Evolutionary conservation across 1,140 invertebrate genomes (phyloP).

Genomic region (Physella acuta): DNA sequence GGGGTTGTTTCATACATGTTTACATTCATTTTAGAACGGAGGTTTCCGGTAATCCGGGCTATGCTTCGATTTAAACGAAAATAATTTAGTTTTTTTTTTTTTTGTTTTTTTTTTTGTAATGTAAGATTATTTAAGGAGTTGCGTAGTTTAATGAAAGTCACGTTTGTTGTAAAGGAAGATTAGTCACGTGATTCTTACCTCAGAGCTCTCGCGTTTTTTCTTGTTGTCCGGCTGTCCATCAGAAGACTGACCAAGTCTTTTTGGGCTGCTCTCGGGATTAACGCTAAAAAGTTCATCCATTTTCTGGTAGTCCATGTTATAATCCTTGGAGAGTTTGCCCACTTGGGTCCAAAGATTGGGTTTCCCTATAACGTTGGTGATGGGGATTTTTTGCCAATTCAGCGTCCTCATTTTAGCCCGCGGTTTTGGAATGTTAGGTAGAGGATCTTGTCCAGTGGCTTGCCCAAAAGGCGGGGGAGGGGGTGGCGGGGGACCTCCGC

Average conservation of each 20-base stretch:
- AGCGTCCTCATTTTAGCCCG: constrained; percentile 52
- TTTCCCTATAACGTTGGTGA: constrained; percentile 48
- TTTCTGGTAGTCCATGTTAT: constrained; percentile 59
- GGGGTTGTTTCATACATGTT: too few species aligned
- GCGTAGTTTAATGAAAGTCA: too few species aligned
- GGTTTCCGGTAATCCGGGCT: too few species aligned
- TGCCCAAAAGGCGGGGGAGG: not conserved
- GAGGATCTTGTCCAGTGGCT: constrained; percentile 34
- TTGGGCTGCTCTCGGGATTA: constrained; percentile 24
- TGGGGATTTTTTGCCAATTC: constrained; percentile 58
- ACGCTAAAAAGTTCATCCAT: constrained; percentile 55
- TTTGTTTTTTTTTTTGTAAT: too few species aligned
- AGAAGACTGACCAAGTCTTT: constrained; percentile 17
- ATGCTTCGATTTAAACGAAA: too few species aligned
- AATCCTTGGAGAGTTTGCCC: constrained; percentile 78
- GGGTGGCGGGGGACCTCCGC: constrained; percentile 29
- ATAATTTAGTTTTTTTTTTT: too few species aligned
- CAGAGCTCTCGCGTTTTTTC: constrained; percentile 49
- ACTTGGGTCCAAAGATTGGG: constrained; percentile 77
- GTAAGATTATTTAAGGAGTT: too few species aligned
- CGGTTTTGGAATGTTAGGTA: constrained; percentile 54
- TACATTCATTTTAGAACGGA: too few species aligned
- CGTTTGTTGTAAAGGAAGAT: too few species aligned
- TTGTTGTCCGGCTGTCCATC: constrained; percentile 41
- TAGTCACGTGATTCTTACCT: too few species aligned